Base-by-base conservation (phyloP, 2,888 invertebrate genomes). In the Chloromyia formosa region DNA sequence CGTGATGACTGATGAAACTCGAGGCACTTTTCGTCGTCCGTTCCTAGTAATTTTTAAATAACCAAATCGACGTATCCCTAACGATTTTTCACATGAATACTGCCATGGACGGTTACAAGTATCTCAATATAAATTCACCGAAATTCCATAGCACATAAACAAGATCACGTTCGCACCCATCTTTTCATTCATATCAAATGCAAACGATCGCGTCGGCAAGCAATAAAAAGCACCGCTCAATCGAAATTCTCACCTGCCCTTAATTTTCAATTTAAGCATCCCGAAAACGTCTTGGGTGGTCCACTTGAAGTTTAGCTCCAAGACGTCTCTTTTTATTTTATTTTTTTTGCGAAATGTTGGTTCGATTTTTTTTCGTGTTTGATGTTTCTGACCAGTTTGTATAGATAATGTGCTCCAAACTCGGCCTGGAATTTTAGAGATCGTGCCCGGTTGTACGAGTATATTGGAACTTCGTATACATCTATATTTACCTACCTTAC, bases 201-300 rank as follows among this genome's bases (percentile, higher is more conserved):
- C 22, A 18, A 22, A 66, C 40, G 35, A 20, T 35, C 42, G 12
- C 20, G 22, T n/a, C n/a, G 20, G 18, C 27, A 20, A 56, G 22
- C 66, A 66, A 49, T 66, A 16, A 66, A 66, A 64, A 49, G 49
- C 66, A 66, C 18, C 62, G 54, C 71, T 10, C 40, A 71, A 58
- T 22, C 40, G 35, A 71, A 71, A 71, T 71, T 71, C 71, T 71
- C 71, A 71, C 71, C 71, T 71, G 71, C 58, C 58, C 71, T 71
- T 40, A 71, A 71, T 71, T 71, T 71, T 56, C 71, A 71, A 71
- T 71, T 71, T 71, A 56, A 71, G 71, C 58, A 71, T 71, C 35
- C 20, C 40, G 40, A 27, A 71, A 71, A 58, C 71, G 71, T 71
- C 71, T 71, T 71, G 71, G 71, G 71, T 71, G 71, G 71, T 71